Conservation (phyloP, 2,797 vertebrate species). For the Danio tinwini region DNA sequence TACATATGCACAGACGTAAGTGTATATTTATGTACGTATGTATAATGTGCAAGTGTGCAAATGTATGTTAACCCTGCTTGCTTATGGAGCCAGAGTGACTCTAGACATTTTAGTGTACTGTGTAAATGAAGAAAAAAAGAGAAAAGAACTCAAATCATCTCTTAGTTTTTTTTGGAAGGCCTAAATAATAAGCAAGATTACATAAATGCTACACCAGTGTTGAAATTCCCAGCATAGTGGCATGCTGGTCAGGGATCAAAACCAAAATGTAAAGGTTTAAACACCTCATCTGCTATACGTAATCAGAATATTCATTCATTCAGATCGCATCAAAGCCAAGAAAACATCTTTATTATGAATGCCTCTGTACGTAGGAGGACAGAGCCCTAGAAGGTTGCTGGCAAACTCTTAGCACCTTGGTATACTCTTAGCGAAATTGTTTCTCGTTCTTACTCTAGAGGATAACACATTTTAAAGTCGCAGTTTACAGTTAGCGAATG, state of each 20-base stretch:
- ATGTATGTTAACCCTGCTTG: conserved; percentile 65
- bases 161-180: conserved; percentile 45
- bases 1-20: conserved; percentile 64
- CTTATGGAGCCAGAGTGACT: conserved; percentile 56
- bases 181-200: conserved; percentile 36
- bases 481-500: neutral
- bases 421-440: neutral
- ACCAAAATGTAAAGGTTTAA: conserved; percentile 46
- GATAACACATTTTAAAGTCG: neutral
- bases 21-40: conserved; percentile 67
- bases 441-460: neutral
- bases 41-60: conserved; percentile 65
- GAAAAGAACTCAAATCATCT: conserved; percentile 50
- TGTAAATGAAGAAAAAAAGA: conserved; percentile 38
- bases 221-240: conserved; percentile 46
- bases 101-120: conserved; percentile 58
- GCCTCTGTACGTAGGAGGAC: conserved; percentile 26
- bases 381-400: conserved; percentile 9
- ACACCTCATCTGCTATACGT: conserved; percentile 55
- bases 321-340: conserved; percentile 22
- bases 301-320: conserved; percentile 54
- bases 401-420: conserved; percentile 26
- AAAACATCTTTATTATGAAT: conserved; percentile 26
- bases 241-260: conserved; percentile 57
- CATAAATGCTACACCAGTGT: conserved; percentile 52